Evolutionary conservation across 1,140 invertebrate genomes (phyloP).

Genomic region (Papilio xuthus): DNA sequence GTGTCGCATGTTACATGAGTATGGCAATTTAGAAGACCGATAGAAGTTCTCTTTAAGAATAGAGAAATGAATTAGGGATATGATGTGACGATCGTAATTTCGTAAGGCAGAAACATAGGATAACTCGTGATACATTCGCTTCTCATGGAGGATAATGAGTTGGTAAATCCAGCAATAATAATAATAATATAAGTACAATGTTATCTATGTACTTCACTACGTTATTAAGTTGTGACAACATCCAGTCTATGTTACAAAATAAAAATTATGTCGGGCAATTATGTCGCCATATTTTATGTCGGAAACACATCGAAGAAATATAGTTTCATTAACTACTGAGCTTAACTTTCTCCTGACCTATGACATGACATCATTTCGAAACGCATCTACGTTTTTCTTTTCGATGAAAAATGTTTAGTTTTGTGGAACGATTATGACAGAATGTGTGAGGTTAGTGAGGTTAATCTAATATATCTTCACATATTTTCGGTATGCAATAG

Average conservation of each 20-base stretch:
- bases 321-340: constrained; percentile 53
- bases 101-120: too few relatives aligned
- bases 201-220: too few relatives aligned
- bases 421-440: constrained; percentile 47
- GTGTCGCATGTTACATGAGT: too few relatives aligned
- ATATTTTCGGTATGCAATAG: constrained; percentile 43
- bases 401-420: constrained; percentile 62
- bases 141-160: too few relatives aligned
- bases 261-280: not conserved
- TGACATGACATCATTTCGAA: constrained; percentile 65
- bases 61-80: too few relatives aligned
- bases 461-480: constrained; percentile 45
- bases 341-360: constrained; percentile 68
- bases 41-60: too few relatives aligned
- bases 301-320: constrained; percentile 28
- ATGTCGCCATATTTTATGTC: constrained; percentile 19
- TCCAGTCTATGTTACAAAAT: not conserved
- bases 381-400: constrained; percentile 54
- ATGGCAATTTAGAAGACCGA: too few relatives aligned
- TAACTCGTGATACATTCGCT: too few relatives aligned
- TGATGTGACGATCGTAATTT: too few relatives aligned
- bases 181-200: too few relatives aligned
- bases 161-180: too few relatives aligned
- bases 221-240: constrained; percentile 12
- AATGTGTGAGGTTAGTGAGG: constrained; percentile 58